phyloP scores from a whole-genome alignment of 2,888 invertebrate species.

The Drosophila vallismaia region DNA sequence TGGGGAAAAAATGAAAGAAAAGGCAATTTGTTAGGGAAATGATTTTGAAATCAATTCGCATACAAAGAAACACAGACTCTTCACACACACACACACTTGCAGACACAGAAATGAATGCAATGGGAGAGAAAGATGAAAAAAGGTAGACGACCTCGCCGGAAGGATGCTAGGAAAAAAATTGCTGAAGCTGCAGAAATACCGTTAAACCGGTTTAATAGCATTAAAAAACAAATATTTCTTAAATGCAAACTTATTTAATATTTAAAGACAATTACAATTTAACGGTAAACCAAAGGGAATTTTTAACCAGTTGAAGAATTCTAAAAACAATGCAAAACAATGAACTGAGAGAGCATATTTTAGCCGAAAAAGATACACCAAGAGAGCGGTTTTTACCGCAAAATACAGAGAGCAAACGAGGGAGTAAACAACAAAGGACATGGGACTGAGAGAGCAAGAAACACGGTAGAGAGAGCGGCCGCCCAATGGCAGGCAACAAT shows the following conservation, averaged over 20 bases:
- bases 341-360: constrained; percentile 17
- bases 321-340: constrained; percentile 50
- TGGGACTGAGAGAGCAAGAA: constrained; percentile 6
- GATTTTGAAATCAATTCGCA: constrained; percentile 25
- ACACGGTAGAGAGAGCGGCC: constrained; percentile 34
- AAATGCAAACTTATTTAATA: constrained; percentile 5
- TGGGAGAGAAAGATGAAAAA: constrained; percentile 41
- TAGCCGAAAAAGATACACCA: constrained; percentile 27
- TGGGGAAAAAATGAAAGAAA: constrained; percentile 4
- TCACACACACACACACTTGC: constrained; percentile 10
- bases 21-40: constrained; percentile 29
- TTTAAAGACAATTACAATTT: constrained; percentile 5
- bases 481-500: constrained; percentile 64
- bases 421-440: background rate
- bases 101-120: constrained; percentile 11
- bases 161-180: constrained; percentile 42
- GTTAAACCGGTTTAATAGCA: background rate
- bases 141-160: constrained; percentile 65
- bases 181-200: background rate
- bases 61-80: constrained; percentile 5
- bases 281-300: background rate
- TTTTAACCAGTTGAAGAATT: constrained; percentile 12
- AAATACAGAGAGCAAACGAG: background rate
- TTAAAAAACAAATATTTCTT: background rate
- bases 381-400: constrained; percentile 15